phyloP scores from a whole-genome alignment of 1,140 invertebrate species.

The Diabrotica virgifera region DNA sequence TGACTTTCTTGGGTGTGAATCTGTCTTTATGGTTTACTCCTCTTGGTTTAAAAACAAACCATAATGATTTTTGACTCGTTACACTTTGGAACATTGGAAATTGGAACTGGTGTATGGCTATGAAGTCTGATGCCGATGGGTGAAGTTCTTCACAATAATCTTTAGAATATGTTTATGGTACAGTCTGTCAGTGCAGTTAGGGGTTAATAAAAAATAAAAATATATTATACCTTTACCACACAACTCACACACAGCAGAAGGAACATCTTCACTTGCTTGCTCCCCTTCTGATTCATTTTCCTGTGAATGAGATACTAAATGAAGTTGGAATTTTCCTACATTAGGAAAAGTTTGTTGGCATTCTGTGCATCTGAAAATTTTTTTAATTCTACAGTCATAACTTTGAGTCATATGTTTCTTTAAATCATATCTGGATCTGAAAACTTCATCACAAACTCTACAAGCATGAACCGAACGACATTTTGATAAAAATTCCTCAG shows the following conservation, averaged over 20 bases:
- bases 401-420: neutral
- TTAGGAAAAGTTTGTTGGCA: neutral
- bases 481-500: neutral
- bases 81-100: no score
- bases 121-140: no score
- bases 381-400: neutral
- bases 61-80: no score
- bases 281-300: neutral
- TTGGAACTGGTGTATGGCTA: no score
- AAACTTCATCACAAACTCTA: neutral
- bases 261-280: neutral
- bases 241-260: neutral
- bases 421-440: neutral
- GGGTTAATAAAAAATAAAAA: no score
- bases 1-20: no score
- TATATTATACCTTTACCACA: neutral
- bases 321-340: neutral
- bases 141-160: no score
- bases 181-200: no score
- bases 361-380: neutral
- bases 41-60: no score
- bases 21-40: no score
- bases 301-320: constrained; percentile 1
- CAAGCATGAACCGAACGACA: neutral
- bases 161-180: no score